phyloP scores from a whole-genome alignment of 2,797 vertebrate genomes.

The Darevskia mixta region DNA sequence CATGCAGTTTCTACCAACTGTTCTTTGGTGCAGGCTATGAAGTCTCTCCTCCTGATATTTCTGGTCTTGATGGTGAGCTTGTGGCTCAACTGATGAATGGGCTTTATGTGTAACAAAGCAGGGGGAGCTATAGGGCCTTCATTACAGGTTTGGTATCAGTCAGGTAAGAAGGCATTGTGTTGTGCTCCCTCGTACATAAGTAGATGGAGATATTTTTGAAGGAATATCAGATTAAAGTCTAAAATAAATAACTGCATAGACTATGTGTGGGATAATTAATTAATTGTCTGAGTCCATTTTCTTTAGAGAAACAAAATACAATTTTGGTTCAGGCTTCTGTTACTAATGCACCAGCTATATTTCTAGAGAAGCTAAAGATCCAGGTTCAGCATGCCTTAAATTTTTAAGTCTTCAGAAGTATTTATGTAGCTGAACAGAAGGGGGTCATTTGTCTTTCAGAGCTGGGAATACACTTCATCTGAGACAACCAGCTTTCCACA shows the following conservation, averaged over 20 bases:
- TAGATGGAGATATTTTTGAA: neutral
- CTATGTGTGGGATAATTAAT: neutral
- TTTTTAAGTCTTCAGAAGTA: neutral
- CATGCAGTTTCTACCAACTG: neutral
- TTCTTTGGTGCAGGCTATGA: neutral
- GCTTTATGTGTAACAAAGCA: neutral
- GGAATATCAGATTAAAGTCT: neutral
- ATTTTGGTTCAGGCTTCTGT: neutral
- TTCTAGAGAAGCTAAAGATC: neutral
- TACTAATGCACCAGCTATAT: neutral
- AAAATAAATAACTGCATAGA: neutral
- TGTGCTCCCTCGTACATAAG: neutral
- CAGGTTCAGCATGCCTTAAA: slow-evolving; percentile 6
- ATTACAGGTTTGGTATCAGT: neutral
- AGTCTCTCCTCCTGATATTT: neutral
- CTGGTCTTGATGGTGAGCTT: neutral
- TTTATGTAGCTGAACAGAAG: slow-evolving; percentile 20
- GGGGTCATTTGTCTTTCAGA: neutral
- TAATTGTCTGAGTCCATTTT: slow-evolving; percentile 2
- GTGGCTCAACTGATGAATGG: neutral
- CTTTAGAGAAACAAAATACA: neutral
- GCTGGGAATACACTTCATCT: slow-evolving; percentile 1
- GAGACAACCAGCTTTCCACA: slow-evolving; percentile 14
- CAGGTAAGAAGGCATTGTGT: neutral
- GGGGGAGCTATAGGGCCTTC: neutral